These are phyloP conservation scores for Dryoscopus gambensis DNA, from an alignment of 2,113 vertebrate genomes.

Conservation along the genomic window DNA sequence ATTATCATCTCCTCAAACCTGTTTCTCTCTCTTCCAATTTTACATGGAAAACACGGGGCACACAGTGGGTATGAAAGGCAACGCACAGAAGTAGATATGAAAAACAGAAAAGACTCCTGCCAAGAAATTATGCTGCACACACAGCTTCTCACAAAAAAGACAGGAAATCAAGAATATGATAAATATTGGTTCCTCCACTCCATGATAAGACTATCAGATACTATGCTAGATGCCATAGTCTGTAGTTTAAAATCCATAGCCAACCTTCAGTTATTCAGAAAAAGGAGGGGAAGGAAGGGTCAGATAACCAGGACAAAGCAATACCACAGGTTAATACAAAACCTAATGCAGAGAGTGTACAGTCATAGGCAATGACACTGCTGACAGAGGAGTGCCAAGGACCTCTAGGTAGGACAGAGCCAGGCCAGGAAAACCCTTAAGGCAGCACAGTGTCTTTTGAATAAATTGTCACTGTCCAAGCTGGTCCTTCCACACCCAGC, in stretches of 20 bases:
- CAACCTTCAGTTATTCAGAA: not conserved
- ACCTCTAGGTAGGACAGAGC: not conserved
- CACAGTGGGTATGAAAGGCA: fast-evolving
- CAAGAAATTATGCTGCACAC: not conserved
- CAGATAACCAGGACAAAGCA: not conserved
- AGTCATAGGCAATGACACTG: not conserved
- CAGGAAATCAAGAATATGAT: not conserved
- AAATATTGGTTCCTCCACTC: not conserved
- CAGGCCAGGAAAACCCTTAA: not conserved
- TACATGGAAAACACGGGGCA: not conserved
- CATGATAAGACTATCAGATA: not conserved
- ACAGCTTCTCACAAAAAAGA: not conserved
- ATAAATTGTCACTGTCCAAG: not conserved
- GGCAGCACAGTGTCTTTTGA: not conserved
- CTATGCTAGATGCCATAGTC: not conserved
- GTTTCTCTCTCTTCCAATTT: not conserved
- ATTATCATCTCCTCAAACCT: not conserved
- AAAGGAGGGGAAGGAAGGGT: not conserved
- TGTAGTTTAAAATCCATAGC: not conserved
- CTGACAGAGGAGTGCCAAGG: not conserved
- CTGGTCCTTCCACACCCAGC: not conserved
- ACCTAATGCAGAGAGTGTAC: not conserved
- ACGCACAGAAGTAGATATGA: not conserved
- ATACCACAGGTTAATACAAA: not conserved
- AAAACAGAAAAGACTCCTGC: not conserved